Conservation (phyloP, 2,888 invertebrate species). For the Chaitophorus viminalis region DNA sequence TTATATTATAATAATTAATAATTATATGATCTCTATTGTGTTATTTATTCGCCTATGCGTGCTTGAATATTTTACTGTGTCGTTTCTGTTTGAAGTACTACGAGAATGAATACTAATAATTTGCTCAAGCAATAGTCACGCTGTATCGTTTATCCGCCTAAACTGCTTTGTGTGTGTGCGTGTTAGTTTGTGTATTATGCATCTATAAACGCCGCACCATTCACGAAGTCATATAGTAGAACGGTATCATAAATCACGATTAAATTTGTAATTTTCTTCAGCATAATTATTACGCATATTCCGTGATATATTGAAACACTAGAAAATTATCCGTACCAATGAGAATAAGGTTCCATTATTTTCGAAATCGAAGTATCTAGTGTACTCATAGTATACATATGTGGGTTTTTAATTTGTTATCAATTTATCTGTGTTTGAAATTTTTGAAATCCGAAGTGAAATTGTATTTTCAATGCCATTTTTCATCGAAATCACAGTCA, state of each 20-base stretch:
- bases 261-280: slow-evolving; percentile 16
- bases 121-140: slow-evolving; percentile 41
- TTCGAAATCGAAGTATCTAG: neutral
- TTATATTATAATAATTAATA: neutral
- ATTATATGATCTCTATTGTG: neutral
- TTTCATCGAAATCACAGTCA: no score
- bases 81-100: neutral
- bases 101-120: slow-evolving; percentile 14
- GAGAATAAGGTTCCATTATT: neutral
- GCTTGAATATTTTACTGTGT: slow-evolving; percentile 18
- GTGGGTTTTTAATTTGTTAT: no score
- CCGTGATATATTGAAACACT: neutral
- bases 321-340: slow-evolving; percentile 12
- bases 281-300: slow-evolving; percentile 12
- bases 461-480: no score
- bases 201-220: neutral
- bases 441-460: no score
- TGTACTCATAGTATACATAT: no score
- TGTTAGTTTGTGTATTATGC: neutral
- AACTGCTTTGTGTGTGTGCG: neutral
- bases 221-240: slow-evolving; percentile 2
- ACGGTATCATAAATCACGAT: slow-evolving; percentile 26
- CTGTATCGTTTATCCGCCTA: slow-evolving; percentile 28
- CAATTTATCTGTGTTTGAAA: no score
- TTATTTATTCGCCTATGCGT: neutral